Evolutionary conservation across 2,888 invertebrate species (phyloP), one percentile per base, ranked within the genome.

Genomic region (Leucoptera coffeella): DNA sequence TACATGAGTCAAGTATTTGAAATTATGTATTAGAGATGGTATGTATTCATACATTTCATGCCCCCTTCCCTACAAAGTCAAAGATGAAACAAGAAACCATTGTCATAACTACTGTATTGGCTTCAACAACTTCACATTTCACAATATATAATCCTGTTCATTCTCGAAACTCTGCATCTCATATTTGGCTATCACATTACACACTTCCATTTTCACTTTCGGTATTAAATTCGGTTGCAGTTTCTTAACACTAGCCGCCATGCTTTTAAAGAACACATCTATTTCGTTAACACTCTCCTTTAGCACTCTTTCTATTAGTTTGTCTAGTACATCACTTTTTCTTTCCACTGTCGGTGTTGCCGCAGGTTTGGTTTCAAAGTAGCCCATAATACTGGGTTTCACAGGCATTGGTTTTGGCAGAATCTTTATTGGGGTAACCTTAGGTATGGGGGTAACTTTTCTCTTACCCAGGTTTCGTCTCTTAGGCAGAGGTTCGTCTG

Each of bases 181-280:
- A 41, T 69, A 69, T 38, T 67, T 69, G 0, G 69, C 69, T 28
- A 69, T 67, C 4, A 69, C 67, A 45, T 64, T 69, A 33, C 69
- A 69, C 12, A 69, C 69, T 42, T 69, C 69, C 69, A 69, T 67
- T 35, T 69, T 69, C 0, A 67, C 67, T 47, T 67, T 67, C 12
- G 69, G 69, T 38, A 69, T 67, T 34, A 69, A 42, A 39, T 59
- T 64, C 6, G 69, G 69, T 32, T 64, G 65, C 36, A 69, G 40
- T 35, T 69, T 69, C 35, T 67, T 69, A 2, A 69, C 69, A 38
- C 64, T 67, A 4, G 69, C 62, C 1, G 69, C 67, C 69, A 69
- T 69, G 41, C 67, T 67, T 26, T 62, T 45, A 29, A 69, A 69
- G 41, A 69, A 69, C 0, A 69, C 64, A 30, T 69, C 69, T 24